A percentile compares a stretch with the other conserved stretches of the same genome.
Evolutionary conservation across 2,888 invertebrate genomes (phyloP).

Genomic region (Hyposoter dolosus): DNA sequence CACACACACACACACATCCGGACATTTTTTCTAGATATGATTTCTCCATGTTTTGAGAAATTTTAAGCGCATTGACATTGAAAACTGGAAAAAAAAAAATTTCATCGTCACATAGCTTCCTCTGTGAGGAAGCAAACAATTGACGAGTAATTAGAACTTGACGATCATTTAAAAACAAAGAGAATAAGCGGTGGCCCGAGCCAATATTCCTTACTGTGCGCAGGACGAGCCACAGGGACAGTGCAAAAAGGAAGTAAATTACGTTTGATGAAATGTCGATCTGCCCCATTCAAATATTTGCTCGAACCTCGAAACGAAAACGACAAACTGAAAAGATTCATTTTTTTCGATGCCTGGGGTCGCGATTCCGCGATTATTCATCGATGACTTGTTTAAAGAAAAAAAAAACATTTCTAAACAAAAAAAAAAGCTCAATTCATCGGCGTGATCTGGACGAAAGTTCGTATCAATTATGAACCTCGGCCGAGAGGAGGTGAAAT

Average conservation of each 20-base stretch:
- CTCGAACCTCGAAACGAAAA: background rate
- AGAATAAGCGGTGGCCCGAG: too few species aligned
- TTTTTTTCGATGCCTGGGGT: background rate
- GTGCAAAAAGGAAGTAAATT: too few species aligned
- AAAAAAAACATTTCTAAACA: background rate
- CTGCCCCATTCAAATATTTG: background rate
- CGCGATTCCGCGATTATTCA: conserved; percentile 24
- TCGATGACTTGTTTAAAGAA: conserved; percentile 26
- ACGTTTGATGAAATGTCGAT: background rate
- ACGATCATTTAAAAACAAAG: background rate
- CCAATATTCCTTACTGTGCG: too few species aligned
- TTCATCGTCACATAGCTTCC: too few species aligned
- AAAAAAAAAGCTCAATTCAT: conserved; percentile 5
- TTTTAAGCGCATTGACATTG: too few species aligned
- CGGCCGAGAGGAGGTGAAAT: conserved; percentile 10
- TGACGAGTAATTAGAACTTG: too few species aligned
- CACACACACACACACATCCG: too few species aligned
- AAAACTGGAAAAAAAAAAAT: too few species aligned
- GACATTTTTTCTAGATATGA: too few species aligned
- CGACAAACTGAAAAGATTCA: background rate
- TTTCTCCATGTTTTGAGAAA: too few species aligned
- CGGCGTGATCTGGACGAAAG: conserved; percentile 32
- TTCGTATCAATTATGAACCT: conserved; percentile 45
- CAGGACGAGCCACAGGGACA: too few species aligned
- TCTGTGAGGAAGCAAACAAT: too few species aligned